Base-by-base conservation (phyloP, 2,888 invertebrate species). In the Pseudoips prasinana region DNA sequence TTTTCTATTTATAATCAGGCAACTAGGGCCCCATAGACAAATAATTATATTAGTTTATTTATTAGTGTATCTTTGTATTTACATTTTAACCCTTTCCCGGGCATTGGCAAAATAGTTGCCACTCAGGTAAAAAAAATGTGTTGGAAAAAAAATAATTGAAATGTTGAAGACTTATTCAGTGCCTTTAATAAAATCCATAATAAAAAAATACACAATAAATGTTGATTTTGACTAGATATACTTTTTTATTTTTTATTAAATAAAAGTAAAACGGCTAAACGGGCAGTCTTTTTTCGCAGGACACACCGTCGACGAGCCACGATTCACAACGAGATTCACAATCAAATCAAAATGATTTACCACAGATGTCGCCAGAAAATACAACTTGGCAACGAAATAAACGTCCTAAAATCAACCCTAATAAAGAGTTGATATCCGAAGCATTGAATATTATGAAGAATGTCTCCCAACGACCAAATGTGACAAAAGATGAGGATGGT, bases 381-480 rank as follows among this genome's bases (percentile, higher is more conserved):
- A 36, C 8, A 18, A 38, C 9, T 29, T 25, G 7, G 6, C 33
- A 24, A 47, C 18, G 3, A 28, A 39, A 35, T 33, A 46, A 49
- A 43, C 43, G 45, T 46, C 30, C 29, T 30, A 48, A 22, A 45
- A 37, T 10, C 3, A 47, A 42, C 10, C 38, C n/a, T n/a, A 47
- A 36, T 3, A 17, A 45, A 8, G 50, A 48, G 31, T 11, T 42
- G 33, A 7, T 38, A 4, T 48, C 42, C 10, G 26, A 50, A 45
- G 50, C 47, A 38, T 8, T 43, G 14, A 43, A 7, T 45, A 35
- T 45, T 29, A 47, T 48, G 42, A 50, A 29, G 26, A 35, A 29
- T 38, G 22, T 50, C 42, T 35, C 39, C 31, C 9, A 45, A 35
- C 47, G 42, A 33, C 35, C 9, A 50, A 47, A 47, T 35, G 25